Evolutionary conservation across 2,113 vertebrate species (phyloP).

Genomic region (Lucifuga dentata): DNA sequence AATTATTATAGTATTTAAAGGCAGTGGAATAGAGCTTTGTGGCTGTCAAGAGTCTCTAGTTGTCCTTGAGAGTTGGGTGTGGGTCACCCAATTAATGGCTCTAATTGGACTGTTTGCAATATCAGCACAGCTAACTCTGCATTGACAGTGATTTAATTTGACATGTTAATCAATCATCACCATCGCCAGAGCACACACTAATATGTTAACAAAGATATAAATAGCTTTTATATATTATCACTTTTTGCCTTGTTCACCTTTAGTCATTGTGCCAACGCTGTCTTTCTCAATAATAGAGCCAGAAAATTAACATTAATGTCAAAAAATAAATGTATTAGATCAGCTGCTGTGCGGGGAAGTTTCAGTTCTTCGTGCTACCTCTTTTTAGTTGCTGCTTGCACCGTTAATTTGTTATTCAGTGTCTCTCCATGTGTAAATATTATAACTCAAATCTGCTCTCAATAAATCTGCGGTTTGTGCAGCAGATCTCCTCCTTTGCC

Average conservation of each 20-base stretch:
- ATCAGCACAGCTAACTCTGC: conserved; percentile 51
- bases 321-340: conserved; percentile 29
- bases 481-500: conserved; percentile 59
- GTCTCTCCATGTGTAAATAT: conserved; percentile 71
- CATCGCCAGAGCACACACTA: conserved; percentile 40
- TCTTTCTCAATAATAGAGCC: conserved; percentile 11
- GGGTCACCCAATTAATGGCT: conserved; percentile 67
- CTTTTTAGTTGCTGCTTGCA: conserved; percentile 48
- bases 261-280: conserved; percentile 3
- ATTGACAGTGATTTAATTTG: conserved; percentile 76
- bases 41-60: conserved; percentile 27
- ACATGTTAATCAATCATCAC: conserved; percentile 78
- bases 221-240: conserved; percentile 44
- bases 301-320: conserved; percentile 31
- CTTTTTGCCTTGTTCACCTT: conserved; percentile 40
- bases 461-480: conserved; percentile 75
- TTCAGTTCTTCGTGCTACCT: conserved; percentile 25
- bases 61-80: conserved; percentile 68
- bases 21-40: conserved; percentile 30
- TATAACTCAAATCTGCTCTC: conserved; percentile 70
- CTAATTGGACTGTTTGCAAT: conserved; percentile 72
- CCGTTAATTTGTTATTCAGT: conserved; percentile 66
- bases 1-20: neutral
- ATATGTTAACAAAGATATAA: conserved; percentile 59
- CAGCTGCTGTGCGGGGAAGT: conserved; percentile 28